These are phyloP conservation scores for Ianthella basta DNA, from an alignment of 37 sponge, comb jelly and placozoan species.

Conservation along the genomic window DNA sequence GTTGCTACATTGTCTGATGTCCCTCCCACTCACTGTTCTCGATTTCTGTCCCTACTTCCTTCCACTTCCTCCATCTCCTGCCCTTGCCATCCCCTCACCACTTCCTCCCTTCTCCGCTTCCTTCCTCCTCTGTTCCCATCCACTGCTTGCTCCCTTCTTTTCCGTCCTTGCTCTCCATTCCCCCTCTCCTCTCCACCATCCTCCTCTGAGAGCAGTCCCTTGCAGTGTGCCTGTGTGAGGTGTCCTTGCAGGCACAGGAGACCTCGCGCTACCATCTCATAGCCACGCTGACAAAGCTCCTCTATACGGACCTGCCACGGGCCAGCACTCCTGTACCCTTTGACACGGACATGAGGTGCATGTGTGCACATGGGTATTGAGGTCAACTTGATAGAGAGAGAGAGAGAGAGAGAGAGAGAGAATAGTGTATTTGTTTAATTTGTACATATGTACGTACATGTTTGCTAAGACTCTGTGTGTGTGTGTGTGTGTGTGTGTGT, in stretches of 20 bases:
- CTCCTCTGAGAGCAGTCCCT: slow-evolving; percentile 31
- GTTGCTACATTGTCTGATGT: too few relatives aligned
- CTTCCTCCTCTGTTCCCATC: background rate
- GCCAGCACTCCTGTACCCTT: background rate
- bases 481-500: too few relatives aligned
- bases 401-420: too few relatives aligned
- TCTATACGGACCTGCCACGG: slow-evolving; percentile 32
- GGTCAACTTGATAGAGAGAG: too few relatives aligned
- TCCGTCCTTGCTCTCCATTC: too few relatives aligned
- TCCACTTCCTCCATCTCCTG: background rate
- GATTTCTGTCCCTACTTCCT: too few relatives aligned
- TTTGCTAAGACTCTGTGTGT: too few relatives aligned
- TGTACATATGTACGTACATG: too few relatives aligned
- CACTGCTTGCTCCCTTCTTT: too few relatives aligned
- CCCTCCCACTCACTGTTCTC: too few relatives aligned
- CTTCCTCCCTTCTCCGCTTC: background rate
- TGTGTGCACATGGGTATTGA: slow-evolving; percentile 2
- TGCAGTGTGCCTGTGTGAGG: background rate
- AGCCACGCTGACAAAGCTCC: slow-evolving; percentile 37
- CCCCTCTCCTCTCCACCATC: background rate
- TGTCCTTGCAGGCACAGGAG: slow-evolving; percentile 55
- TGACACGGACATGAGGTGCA: background rate
- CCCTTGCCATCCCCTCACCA: background rate
- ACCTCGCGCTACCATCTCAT: slow-evolving; percentile 53
- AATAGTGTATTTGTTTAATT: too few relatives aligned